A percentile compares a stretch with the other conserved stretches of the same genome.
Conservation (phyloP, 2,888 invertebrate species). For the Orthosia gracilis region DNA sequence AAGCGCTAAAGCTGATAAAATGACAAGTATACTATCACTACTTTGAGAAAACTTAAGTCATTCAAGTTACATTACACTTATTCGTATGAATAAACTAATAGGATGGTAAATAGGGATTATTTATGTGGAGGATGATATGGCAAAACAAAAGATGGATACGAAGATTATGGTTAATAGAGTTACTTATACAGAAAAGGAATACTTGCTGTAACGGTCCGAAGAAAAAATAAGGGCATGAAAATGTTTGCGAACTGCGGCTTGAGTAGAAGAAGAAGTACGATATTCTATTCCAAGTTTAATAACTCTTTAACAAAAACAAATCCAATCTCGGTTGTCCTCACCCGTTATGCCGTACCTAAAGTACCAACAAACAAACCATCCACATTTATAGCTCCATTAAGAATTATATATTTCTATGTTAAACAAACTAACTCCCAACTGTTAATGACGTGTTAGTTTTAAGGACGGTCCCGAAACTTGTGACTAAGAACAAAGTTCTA, state of each 20-base stretch:
- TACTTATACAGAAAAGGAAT: too few relatives aligned
- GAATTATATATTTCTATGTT: constrained; percentile 43
- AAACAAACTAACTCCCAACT: constrained; percentile 25
- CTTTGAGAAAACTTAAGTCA: too few relatives aligned
- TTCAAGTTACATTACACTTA: too few relatives aligned
- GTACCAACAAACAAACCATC: constrained; percentile 17
- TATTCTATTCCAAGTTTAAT: constrained; percentile 2
- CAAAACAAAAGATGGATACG: too few relatives aligned
- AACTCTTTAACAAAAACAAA: not conserved
- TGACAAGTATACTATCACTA: too few relatives aligned
- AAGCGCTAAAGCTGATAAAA: too few relatives aligned
- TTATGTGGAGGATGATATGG: too few relatives aligned
- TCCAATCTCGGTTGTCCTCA: constrained; percentile 18
- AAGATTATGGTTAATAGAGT: too few relatives aligned
- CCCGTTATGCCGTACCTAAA: constrained; percentile 16
- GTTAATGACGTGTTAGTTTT: constrained; percentile 49
- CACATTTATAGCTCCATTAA: constrained; percentile 32
- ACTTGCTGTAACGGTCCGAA: too few relatives aligned
- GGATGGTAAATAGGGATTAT: too few relatives aligned
- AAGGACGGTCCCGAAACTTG: constrained; percentile 37
- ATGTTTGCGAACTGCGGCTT: fast-evolving
- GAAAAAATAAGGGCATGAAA: not conserved
- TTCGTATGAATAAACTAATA: too few relatives aligned
- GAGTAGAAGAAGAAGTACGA: not conserved
- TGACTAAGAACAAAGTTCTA: constrained; percentile 27